Conservation (phyloP, 2,888 invertebrate genomes). For the Pseudococcus longispinus region DNA sequence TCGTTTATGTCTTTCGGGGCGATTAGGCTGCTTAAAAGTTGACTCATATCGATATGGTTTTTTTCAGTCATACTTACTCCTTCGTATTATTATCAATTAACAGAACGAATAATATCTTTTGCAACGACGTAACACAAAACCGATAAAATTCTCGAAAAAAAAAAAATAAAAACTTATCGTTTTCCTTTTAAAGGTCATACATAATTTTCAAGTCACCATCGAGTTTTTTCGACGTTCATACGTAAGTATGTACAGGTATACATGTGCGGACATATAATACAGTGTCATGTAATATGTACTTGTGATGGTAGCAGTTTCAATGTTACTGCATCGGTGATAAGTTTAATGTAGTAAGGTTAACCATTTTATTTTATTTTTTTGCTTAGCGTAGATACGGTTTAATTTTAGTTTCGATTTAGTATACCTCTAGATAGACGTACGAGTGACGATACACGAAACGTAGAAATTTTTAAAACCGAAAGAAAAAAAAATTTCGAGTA, state of each 20-base stretch:
- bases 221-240: neutral
- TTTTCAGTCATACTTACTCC: neutral
- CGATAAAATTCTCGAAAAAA: neutral
- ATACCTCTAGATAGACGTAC: neutral
- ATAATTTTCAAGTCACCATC: neutral
- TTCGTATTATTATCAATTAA: neutral
- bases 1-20: neutral
- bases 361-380: neutral
- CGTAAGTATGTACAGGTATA: neutral
- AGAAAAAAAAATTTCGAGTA: neutral
- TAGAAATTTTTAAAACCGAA: neutral
- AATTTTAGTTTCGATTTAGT: neutral
- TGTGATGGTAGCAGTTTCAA: neutral
- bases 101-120: neutral
- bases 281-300: neutral
- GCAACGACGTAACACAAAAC: neutral
- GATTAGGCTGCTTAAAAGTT: neutral
- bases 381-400: neutral
- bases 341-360: neutral
- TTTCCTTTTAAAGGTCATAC: neutral
- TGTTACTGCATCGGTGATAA: slow-evolving; percentile 16
- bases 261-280: neutral
- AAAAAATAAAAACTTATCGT: neutral
- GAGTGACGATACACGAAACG: neutral
- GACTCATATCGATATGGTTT: neutral